Evolutionary conservation across 1,140 invertebrate species (phyloP), one percentile per base, ranked within the genome.

Genomic region (Heliconius himera): DNA sequence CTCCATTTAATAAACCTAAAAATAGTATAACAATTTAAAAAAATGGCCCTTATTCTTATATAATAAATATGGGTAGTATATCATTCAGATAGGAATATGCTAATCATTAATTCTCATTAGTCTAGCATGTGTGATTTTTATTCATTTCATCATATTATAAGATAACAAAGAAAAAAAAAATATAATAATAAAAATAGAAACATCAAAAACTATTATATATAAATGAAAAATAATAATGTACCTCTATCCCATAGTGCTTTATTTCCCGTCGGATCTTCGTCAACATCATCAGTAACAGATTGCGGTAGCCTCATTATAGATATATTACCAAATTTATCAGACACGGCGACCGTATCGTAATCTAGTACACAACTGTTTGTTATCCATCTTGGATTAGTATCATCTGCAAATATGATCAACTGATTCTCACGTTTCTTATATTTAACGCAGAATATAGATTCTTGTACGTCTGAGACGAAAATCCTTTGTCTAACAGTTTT

Each of bases 251-350:
- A 99, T 0, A 99, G 94, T 3, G 99, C 98, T 94, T 99, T 99
- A 84, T 99, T 99, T 22, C 99, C 99, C 0, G 99, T 99, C 0
- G 99, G 99, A 95, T 99, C 99, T 95, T 99, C 99, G 89, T 99
- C 99, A 0, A 99, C 98, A 89, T 99, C 99, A 94, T 99, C 99
- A 36, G 97, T 98, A 0, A 99, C 97, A 80, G 98, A 98, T 73
- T 96, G 96, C 1, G 99, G 98, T 46, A 99, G 91, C 26, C 99
- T 96, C 83, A 99, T 97, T 81, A 99, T 96, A 77, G 97, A 96
- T 82, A 99, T 96, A 90, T 99, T 99, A n/a, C 99, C 99, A 96
- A 99, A 99, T 94, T 99, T 99, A 92, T 99, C 99, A 4, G 98
- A 98, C 51, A 98, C 97, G 0, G 99, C 99, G 33, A 99, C 97